Evolutionary conservation across 2,888 invertebrate species (phyloP), one percentile per base, ranked within the genome.

Genomic region (Hypercompe scribonia): DNA sequence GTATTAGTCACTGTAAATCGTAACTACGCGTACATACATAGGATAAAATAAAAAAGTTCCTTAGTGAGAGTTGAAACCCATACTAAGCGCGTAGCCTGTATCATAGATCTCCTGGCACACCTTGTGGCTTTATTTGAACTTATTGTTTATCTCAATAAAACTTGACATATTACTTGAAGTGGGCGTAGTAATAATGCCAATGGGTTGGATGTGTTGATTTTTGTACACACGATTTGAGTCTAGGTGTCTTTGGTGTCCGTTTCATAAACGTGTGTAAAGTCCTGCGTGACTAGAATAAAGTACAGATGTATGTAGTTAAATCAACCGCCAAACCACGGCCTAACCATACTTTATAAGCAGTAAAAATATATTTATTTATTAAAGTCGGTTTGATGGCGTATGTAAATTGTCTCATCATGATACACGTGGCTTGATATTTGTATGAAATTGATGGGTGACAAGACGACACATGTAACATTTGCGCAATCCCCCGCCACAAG

Each of bases 401-500:
- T 46, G 11, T 46, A 46, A 66, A 46, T 46, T 46, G 13, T 31
- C 39, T 46, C 42, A 42, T 46, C 31, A 46, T 11, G 10, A 4
- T 31, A 31, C 66, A 65, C 31, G 31, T 46, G 39, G n/a, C 31
- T 2, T 31, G 39, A 39, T 42, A 65, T 28, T 65, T 39, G 18
- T 13, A 58, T 18, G 21, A 28, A 31, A 34, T 46, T 39, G 54
- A 66, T 58, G 42, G 18, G 42, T 67, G 58, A 70, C 42, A 64
- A 63, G 61, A 39, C 46, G 21, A 54, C 31, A 31, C 33, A 65
- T n/a, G 42, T 33, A 42, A 24, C 46, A 31, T 64, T 39, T 4
- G n/a, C 68, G 63, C 64, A 36, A 50, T 39, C 64, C 63, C 65
- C 31, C 50, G 65, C 71, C 50, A 33, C 64, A 61, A 75, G 73